Base-by-base conservation (phyloP, 30 jellyfish, hydroid and myxozoan species). In the Aurelia coerulea region DNA sequence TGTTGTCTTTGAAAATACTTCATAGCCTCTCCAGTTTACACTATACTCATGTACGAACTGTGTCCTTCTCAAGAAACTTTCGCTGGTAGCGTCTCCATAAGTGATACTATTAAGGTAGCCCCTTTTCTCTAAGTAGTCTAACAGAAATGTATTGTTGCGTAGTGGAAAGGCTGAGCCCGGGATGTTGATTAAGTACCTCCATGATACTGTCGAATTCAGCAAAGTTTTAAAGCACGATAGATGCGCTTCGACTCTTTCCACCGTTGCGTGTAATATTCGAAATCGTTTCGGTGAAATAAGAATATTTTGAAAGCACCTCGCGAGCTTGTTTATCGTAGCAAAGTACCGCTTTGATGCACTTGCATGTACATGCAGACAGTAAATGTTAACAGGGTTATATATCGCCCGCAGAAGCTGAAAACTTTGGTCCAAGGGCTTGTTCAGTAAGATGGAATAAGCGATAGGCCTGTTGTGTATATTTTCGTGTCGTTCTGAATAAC, bases 101-200 rank as follows among this genome's bases (percentile, higher is more conserved):
- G 94, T 14, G 10, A 95, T 81, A 64, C 73, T 84, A 79, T 81
- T 90, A 19, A 70, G 76, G 65, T 95, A 90, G 16, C 79, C 68
- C 51, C 88, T 82, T 37, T 82, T 78, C 73, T 73, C 78, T 62
- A 95, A 77, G 86, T 95, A 95, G 29, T 95, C 95, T 8, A 75
- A 78, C 18, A 95, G 50, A 49, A 74, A 42, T 12, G 97, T 62
- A 56, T 90, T 85, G 83, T 95, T 95, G 5, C 97, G 86, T 66
- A 95, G 70, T 14, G 99, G 99, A 76, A 89, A 95, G 5, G 90
- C 93, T 5, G 99, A 84, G 19, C 97, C 94, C n/a, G 99, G 96
- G 58, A 95, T 39, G 72, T 62, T 82, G 6, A 95, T 71, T 18
- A 96, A 63, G 66, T 81, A 95, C 78, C 80, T 91, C 99, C 99